phyloP scores from a whole-genome alignment of 2,797 vertebrate genomes.

The Pangasius djambal region DNA sequence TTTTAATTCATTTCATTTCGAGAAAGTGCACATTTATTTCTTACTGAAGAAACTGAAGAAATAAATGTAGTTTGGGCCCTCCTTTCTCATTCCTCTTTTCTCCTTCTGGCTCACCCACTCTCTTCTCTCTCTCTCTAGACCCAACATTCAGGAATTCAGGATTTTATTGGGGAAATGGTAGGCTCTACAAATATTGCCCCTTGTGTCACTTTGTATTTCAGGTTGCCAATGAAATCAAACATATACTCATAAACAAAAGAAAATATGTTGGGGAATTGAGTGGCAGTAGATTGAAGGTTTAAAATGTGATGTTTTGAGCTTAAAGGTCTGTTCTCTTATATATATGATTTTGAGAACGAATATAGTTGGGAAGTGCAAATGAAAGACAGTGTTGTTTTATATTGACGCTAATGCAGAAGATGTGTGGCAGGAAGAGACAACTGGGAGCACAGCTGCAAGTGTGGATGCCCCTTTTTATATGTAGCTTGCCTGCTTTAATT shows the following conservation, averaged over 20 bases:
- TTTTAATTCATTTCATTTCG: not conserved
- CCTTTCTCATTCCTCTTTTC: constrained; percentile 2
- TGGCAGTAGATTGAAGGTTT: not conserved
- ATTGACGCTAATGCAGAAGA: too few relatives aligned
- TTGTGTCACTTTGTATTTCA: not conserved
- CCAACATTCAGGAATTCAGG: not conserved
- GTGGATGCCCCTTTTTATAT: too few relatives aligned
- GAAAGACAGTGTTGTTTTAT: not conserved
- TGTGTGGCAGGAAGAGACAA: too few relatives aligned
- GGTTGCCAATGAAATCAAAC: not conserved
- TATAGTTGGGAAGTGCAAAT: not conserved
- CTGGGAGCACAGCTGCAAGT: too few relatives aligned
- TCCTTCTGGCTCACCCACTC: constrained; percentile 15
- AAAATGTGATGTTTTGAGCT: too few relatives aligned
- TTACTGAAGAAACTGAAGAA: not conserved
- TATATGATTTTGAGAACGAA: not conserved
- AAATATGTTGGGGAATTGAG: not conserved
- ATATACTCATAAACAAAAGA: not conserved
- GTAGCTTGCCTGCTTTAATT: too few relatives aligned
- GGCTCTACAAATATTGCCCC: not conserved
- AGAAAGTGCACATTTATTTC: not conserved
- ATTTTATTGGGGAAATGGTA: constrained; percentile 25
- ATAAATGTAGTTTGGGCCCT: not conserved
- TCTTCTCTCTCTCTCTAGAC: not conserved
- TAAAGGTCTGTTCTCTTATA: not conserved